Percentiles rank a stretch among this genome's conserved stretches.
phyloP scores from a whole-genome alignment of 30 jellyfish, hydroid and myxozoan genomes.

The Chironex yamaguchii region DNA sequence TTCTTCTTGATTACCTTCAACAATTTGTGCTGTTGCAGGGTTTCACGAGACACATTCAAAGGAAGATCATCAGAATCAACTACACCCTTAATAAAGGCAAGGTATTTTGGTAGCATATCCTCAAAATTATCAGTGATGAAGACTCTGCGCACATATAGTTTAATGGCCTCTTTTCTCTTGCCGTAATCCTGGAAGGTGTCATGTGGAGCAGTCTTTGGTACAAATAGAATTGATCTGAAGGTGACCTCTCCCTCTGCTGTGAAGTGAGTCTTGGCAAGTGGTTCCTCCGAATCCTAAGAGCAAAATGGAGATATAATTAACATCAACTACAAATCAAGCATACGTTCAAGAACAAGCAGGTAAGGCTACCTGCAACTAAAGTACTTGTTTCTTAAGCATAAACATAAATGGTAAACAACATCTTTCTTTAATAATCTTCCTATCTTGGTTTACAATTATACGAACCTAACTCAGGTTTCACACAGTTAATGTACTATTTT shows the following conservation, averaged over 20 bases:
- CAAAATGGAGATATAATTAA: too few relatives aligned
- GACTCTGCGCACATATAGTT: slow-evolving; percentile 95
- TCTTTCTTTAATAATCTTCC: too few relatives aligned
- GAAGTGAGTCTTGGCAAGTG: slow-evolving; percentile 97
- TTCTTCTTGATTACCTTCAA: slow-evolving; percentile 96
- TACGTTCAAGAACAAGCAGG: too few relatives aligned
- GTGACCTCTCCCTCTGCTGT: slow-evolving; percentile 99
- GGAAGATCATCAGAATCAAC: slow-evolving; percentile 99
- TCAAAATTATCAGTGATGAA: slow-evolving; percentile 96
- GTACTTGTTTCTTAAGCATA: too few relatives aligned
- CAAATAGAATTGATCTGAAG: slow-evolving; percentile 92
- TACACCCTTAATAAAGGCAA: slow-evolving; percentile 91
- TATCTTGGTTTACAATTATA: too few relatives aligned
- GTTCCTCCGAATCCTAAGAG: slow-evolving; percentile 91
- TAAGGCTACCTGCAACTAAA: too few relatives aligned
- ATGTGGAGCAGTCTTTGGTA: slow-evolving; percentile 92
- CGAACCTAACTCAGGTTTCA: too few relatives aligned
- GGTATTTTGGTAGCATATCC: slow-evolving; percentile 97
- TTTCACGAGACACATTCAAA: slow-evolving; percentile 99
- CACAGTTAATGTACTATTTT: too few relatives aligned
- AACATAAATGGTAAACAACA: too few relatives aligned
- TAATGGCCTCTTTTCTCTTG: slow-evolving; percentile 88
- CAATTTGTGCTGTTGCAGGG: slow-evolving; percentile 94
- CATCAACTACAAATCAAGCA: too few relatives aligned
- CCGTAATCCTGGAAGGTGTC: slow-evolving; percentile 98